Evolutionary conservation across 1,140 invertebrate species (phyloP).

Genomic region (Drosophila kepulauana): DNA sequence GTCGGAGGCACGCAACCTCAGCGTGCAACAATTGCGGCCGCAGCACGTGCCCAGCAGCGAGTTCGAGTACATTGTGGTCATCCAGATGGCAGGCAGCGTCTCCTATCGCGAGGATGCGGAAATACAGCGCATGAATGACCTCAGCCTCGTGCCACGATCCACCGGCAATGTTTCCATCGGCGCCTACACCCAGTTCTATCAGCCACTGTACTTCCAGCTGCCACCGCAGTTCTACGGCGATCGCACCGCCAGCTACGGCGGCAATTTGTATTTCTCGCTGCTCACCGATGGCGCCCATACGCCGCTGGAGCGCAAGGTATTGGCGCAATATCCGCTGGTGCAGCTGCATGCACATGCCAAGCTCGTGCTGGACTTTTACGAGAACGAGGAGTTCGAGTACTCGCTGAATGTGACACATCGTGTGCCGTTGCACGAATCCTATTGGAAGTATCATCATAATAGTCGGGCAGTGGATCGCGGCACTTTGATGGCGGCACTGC

Average conservation of each 20-base stretch:
- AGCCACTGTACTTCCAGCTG: constrained; percentile 94
- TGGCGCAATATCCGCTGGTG: constrained; percentile 91
- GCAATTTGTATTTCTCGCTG: constrained; percentile 92
- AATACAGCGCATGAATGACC: constrained; percentile 85
- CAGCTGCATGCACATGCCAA: constrained; percentile 92
- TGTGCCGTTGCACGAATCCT: constrained; percentile 87
- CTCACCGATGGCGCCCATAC: constrained; percentile 88
- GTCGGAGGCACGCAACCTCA: constrained; percentile 86
- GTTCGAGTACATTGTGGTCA: constrained; percentile 83
- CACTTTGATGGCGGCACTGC: constrained; percentile 95
- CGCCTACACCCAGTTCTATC: constrained; percentile 88
- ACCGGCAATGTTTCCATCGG: constrained; percentile 88
- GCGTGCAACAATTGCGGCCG: constrained; percentile 85
- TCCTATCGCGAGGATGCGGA: constrained; percentile 76
- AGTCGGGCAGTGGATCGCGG: constrained; percentile 87
- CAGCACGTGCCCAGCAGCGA: constrained; percentile 61
- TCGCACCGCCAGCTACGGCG: constrained; percentile 96
- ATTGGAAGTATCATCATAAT: constrained; percentile 85
- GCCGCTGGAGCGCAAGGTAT: constrained; percentile 86
- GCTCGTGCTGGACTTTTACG: constrained; percentile 92
- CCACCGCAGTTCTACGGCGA: constrained; percentile 94
- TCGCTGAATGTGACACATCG: constrained; percentile 74
- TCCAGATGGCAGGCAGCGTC: constrained; percentile 71
- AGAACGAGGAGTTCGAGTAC: constrained; percentile 83
- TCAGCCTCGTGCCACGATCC: constrained; percentile 85